These are phyloP conservation scores for Struthio camelus DNA, from an alignment of 2,113 vertebrate genomes.

Conservation along the genomic window DNA sequence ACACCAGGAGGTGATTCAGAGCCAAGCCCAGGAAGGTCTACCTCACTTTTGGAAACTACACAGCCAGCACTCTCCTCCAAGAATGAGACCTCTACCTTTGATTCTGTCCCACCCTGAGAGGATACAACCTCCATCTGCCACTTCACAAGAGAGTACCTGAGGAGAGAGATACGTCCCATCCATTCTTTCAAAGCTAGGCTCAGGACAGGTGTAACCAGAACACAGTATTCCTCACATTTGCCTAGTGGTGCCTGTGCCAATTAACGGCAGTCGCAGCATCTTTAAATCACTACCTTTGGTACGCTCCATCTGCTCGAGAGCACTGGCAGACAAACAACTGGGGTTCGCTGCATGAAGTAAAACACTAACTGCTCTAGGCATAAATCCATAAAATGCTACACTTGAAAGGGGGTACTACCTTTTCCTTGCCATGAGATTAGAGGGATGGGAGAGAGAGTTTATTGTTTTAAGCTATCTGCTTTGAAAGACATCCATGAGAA, in stretches of 20 bases:
- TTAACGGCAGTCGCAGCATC: neutral
- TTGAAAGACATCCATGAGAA: neutral
- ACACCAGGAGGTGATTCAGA: neutral
- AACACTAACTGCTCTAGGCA: neutral
- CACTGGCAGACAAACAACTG: neutral
- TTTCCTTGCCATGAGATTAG: neutral
- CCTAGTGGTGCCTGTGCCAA: neutral
- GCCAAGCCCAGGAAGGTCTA: neutral
- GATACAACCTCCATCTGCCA: neutral
- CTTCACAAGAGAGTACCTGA: neutral
- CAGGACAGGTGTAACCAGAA: too few species aligned
- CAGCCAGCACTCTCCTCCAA: neutral
- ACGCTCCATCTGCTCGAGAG: rapidly evolving
- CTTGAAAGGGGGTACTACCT: neutral
- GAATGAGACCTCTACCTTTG: neutral
- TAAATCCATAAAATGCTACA: neutral
- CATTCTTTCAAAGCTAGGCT: neutral
- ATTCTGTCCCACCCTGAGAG: neutral
- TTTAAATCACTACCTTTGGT: neutral
- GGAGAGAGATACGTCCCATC: neutral
- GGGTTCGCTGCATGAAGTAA: neutral
- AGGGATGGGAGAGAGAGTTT: neutral
- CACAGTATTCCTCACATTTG: too few species aligned
- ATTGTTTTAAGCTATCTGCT: neutral
- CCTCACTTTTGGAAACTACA: neutral